phyloP scores from a whole-genome alignment of 1,140 invertebrate species.

The Andrena cerasifolii region DNA sequence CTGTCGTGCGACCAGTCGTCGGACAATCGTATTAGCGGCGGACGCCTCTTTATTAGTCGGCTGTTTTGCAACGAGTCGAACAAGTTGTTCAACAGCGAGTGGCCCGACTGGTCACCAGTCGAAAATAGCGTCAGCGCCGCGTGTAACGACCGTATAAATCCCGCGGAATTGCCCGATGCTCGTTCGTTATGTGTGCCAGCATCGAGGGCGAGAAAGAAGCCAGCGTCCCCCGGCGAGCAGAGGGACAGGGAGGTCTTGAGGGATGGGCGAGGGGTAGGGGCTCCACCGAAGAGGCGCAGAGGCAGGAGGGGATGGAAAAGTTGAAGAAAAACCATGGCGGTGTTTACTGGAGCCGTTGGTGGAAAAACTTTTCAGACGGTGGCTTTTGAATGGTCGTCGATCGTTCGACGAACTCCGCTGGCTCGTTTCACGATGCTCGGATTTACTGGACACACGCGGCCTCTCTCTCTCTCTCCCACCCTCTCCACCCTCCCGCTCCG shows the following conservation, averaged over 20 bases:
- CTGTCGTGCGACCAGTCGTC: constrained; percentile 8
- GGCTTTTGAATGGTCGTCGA: constrained; percentile 69
- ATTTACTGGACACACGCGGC: constrained; percentile 59
- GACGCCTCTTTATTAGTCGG: constrained; percentile 57
- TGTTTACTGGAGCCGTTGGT: constrained; percentile 64
- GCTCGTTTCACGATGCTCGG: constrained; percentile 62
- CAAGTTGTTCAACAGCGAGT: constrained; percentile 62
- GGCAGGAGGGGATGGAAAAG: constrained; percentile 51
- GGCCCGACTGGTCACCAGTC: constrained; percentile 39
- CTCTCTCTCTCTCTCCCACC: not conserved
- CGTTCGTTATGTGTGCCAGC: constrained; percentile 64
- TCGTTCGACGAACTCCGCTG: constrained; percentile 62
- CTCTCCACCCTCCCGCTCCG: too few relatives aligned
- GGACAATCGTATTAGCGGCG: constrained; percentile 32
- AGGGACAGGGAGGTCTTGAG: not conserved
- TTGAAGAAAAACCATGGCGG: constrained; percentile 67
- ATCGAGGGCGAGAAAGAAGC: constrained; percentile 46
- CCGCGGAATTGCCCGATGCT: constrained; percentile 61
- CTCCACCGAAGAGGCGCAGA: too few relatives aligned
- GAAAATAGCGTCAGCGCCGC: constrained; percentile 62
- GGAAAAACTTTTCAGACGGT: constrained; percentile 70
- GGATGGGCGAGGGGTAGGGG: not conserved
- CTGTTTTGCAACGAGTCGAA: constrained; percentile 65
- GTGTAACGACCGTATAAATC: constrained; percentile 68
- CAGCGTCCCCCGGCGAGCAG: not conserved